A percentile compares a stretch with the other conserved stretches of the same genome.
Conservation (phyloP, 1,140 invertebrate genomes). For the Tribolium castaneum region DNA sequence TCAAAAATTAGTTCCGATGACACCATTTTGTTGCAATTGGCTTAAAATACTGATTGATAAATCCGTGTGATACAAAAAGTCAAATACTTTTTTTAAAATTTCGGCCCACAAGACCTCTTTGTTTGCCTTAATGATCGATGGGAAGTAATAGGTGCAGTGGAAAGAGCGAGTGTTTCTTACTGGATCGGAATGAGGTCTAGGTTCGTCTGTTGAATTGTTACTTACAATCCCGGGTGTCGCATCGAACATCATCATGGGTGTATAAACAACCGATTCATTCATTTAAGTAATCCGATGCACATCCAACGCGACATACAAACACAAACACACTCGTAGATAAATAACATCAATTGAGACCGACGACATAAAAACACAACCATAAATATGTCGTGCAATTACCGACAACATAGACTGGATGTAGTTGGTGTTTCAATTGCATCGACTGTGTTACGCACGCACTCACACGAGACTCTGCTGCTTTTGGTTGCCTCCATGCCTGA, state of each 20-base stretch:
- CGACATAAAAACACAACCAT: constrained; percentile 33
- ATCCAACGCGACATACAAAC: constrained; percentile 34
- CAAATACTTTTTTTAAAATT: no score
- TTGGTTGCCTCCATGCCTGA: not conserved
- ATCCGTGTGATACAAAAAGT: no score
- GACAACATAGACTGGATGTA: constrained; percentile 33
- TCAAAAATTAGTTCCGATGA: no score
- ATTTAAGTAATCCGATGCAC: constrained; percentile 35
- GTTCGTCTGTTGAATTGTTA: not conserved
- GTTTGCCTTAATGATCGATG: no score
- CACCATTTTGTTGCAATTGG: no score
- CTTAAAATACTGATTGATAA: no score
- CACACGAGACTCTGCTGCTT: constrained; percentile 4
- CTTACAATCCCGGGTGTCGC: not conserved
- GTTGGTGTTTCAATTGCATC: constrained; percentile 35
- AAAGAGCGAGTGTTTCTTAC: no score
- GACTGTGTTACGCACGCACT: constrained; percentile 30
- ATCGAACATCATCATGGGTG: constrained; percentile 8
- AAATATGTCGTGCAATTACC: constrained; percentile 35
- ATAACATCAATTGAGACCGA: constrained; percentile 35
- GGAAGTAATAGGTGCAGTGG: no score
- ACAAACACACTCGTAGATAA: constrained; percentile 35
- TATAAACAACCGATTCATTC: constrained; percentile 33
- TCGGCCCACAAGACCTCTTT: no score
- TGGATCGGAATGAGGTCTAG: not conserved